Conservation (phyloP, 2,888 invertebrate species). For the Eutolmus rufibarbis region DNA sequence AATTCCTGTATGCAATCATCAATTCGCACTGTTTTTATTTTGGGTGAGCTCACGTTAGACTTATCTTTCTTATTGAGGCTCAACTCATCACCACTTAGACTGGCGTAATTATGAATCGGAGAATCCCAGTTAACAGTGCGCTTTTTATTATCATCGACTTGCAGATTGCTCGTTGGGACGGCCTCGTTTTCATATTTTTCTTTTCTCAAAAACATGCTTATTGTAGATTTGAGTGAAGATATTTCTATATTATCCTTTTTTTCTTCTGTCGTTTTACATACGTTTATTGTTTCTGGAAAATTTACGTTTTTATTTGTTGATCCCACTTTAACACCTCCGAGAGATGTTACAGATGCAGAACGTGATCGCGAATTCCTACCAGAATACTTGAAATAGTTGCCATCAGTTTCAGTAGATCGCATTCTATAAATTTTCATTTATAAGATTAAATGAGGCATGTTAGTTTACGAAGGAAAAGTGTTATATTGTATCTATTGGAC, state of each 20-base stretch:
- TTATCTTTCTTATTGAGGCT: background rate
- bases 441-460: background rate
- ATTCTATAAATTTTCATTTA: slow-evolving; percentile 17
- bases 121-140: slow-evolving; percentile 63
- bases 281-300: background rate
- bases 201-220: background rate
- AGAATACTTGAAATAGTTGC: background rate
- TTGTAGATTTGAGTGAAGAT: background rate
- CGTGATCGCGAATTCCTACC: background rate
- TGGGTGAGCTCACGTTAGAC: background rate
- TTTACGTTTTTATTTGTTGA: background rate
- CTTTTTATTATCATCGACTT: slow-evolving; percentile 52
- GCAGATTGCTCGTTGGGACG: background rate
- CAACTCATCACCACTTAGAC: slow-evolving; percentile 51
- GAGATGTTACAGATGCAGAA: background rate
- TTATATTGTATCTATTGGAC: background rate
- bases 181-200: slow-evolving; percentile 28
- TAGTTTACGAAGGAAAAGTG: background rate
- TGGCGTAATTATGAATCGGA: slow-evolving; percentile 58
- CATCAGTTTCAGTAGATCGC: slow-evolving; percentile 16
- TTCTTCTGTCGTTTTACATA: background rate
- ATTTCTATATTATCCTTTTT: background rate
- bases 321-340: background rate
- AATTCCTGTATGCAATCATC: slow-evolving; percentile 49
- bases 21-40: background rate